Base-by-base conservation (phyloP, 2,113 vertebrate species). In the Cyanoramphus novaezelandiae region DNA sequence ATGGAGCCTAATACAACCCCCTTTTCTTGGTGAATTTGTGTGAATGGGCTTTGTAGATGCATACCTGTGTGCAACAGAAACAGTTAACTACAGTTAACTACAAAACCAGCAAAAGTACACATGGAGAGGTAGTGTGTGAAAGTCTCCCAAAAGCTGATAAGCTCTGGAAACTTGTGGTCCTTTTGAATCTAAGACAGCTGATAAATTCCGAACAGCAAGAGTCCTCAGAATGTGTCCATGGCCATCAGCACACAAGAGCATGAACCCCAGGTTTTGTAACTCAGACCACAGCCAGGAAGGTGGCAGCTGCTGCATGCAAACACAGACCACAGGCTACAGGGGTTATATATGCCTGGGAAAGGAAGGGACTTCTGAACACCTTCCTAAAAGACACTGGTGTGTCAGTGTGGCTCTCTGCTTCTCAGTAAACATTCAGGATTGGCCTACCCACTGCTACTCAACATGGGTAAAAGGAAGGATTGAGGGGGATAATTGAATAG, bases 241-340 rank as follows among this genome's bases (percentile, higher is more conserved):
- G 47, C 52, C 35, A 47, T 68, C 39, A 70, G 44, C 55, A 39
- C 0, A 1, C 64, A 63, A 10, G 3, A 78, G 24, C 41, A 49
- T 17, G 35, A 72, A 19, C 46, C 67, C 6, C 0, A 0, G 2
- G 13, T 44, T 84, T 63, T 89, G 10, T 46, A 92, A 41, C 18
- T 71, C 43, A n/a, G 62, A 67, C 41, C 31, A 21, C 1, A 47
- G 33, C 27, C 39, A 47, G 19, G 75, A 41, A 79, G 29, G 21
- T 49, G 78, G 53, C 4, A 2, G 47, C 29, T 85, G 72, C 74
- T 37, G 1, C 7, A 17, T 10, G 47, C 12, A 60, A 35, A 53
- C 50, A 65, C 29, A 43, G 63, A 52, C 18, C 44, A 77, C 6
- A 37, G 18, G 44, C 37, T 71, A 70, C 14, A 46, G 21, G 3